These are phyloP conservation scores for Drosophila tristis DNA, from an alignment of 1,140 invertebrate genomes.

Conservation along the genomic window DNA sequence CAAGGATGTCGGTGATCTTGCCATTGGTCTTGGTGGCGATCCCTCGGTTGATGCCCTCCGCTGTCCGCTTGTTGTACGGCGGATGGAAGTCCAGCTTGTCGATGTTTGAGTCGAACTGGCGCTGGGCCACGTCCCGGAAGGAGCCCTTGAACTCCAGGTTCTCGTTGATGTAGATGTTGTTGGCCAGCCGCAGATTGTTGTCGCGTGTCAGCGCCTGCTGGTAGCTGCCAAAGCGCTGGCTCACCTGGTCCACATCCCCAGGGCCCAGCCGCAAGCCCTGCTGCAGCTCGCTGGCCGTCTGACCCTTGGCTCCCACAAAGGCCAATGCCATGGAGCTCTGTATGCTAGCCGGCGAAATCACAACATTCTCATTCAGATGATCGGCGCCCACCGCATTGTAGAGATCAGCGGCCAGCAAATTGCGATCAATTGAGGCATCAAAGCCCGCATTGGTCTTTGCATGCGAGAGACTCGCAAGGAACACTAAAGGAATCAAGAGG, in stretches of 20 bases:
- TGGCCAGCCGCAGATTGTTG: conserved; percentile 76
- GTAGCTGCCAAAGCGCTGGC: conserved; percentile 64
- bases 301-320: conserved; percentile 76
- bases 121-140: conserved; percentile 73
- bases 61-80: conserved; percentile 79
- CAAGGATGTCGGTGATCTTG: conserved; percentile 70
- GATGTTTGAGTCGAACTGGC: conserved; percentile 77
- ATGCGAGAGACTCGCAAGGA: conserved; percentile 42
- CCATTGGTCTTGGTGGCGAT: conserved; percentile 72
- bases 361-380: conserved; percentile 71
- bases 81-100: conserved; percentile 81
- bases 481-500: conserved; percentile 13
- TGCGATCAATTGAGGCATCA: conserved; percentile 63
- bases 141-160: conserved; percentile 78
- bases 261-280: conserved; percentile 68
- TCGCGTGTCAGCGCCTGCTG: conserved; percentile 71
- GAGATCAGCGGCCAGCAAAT: conserved; percentile 72
- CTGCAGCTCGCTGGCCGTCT: conserved; percentile 72
- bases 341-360: conserved; percentile 71
- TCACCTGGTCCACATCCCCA: conserved; percentile 69
- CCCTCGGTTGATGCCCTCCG: conserved; percentile 71
- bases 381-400: conserved; percentile 75
- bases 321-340: conserved; percentile 79
- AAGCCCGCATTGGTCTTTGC: conserved; percentile 37
- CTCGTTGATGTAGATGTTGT: conserved; percentile 80